Evolutionary conservation across 2,113 vertebrate genomes (phyloP).

Genomic region (Sakesphorus luctuosus): DNA sequence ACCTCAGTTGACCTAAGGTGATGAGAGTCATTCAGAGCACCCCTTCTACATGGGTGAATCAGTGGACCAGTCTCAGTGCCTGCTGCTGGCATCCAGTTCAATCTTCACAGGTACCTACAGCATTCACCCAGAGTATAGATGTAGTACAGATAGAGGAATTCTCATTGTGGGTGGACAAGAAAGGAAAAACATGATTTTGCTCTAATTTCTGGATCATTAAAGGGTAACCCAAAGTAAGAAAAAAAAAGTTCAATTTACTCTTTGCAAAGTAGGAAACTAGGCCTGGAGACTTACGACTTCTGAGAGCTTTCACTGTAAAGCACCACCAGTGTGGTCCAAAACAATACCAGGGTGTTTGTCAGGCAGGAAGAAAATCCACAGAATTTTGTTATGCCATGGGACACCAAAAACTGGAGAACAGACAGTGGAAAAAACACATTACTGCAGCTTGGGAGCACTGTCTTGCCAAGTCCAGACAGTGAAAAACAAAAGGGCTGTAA

Average conservation of each 20-base stretch:
- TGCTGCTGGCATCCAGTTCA: background rate
- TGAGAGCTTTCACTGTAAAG: background rate
- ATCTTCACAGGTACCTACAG: background rate
- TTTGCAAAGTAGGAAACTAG: background rate
- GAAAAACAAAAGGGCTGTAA: slow-evolving; percentile 16
- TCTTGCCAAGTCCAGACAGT: background rate
- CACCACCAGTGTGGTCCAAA: background rate
- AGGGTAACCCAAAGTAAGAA: background rate
- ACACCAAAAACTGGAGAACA: slow-evolving; percentile 17
- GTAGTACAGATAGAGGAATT: background rate
- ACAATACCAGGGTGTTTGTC: background rate
- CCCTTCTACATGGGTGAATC: background rate
- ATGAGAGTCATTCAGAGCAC: background rate
- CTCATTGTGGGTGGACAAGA: background rate
- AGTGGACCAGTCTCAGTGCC: background rate
- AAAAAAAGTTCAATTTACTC: background rate
- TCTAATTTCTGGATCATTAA: background rate
- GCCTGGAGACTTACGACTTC: background rate
- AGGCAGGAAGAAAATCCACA: slow-evolving; percentile 2
- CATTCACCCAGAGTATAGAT: background rate
- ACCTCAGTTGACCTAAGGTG: background rate
- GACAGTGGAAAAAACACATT: background rate
- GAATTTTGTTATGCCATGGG: background rate
- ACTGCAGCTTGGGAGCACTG: background rate
- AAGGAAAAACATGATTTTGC: background rate